Percentiles rank a stretch among this genome's conserved stretches.
phyloP scores from a whole-genome alignment of 1,140 invertebrate genomes.

The Orius insidiosus region DNA sequence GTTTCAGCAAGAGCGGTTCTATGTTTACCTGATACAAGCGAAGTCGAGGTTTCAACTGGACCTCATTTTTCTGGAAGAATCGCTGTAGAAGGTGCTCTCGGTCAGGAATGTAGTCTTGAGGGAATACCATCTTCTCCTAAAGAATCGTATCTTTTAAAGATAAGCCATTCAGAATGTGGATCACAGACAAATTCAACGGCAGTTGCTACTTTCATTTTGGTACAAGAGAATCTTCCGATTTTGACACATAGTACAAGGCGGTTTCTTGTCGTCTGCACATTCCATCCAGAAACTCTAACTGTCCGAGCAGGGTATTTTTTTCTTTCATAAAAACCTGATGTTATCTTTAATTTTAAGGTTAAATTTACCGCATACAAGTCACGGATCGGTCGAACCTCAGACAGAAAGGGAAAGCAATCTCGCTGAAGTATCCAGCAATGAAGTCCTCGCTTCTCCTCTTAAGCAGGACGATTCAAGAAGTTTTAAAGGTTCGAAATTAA shows the following conservation, averaged over 20 bases:
- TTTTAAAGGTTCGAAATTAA: constrained; percentile 2
- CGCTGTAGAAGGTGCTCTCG: constrained; percentile 46
- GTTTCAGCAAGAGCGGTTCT: constrained; percentile 58
- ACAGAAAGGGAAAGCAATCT: neutral
- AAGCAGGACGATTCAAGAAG: constrained; percentile 3
- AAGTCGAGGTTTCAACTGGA: constrained; percentile 62
- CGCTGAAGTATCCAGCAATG: constrained; percentile 17
- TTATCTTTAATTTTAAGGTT: constrained; percentile 12
- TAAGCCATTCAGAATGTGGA: constrained; percentile 56
- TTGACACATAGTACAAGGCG: constrained; percentile 60
- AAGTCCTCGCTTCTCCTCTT: constrained; percentile 18
- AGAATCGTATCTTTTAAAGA: constrained; percentile 50
- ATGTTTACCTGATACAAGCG: constrained; percentile 53
- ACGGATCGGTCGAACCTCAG: constrained; percentile 2
- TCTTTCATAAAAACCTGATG: neutral
- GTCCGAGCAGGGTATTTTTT: constrained; percentile 41
- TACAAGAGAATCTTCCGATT: constrained; percentile 63
- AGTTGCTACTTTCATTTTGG: constrained; percentile 58
- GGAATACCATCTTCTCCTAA: constrained; percentile 36
- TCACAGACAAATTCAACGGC: constrained; percentile 49
- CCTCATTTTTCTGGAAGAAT: constrained; percentile 58
- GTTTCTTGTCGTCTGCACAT: constrained; percentile 61
- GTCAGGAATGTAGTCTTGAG: constrained; percentile 25
- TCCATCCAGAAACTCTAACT: constrained; percentile 58
- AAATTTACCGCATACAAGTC: constrained; percentile 16